Conservation (phyloP, 2,113 vertebrate genomes). For the Bungarus multicinctus region DNA sequence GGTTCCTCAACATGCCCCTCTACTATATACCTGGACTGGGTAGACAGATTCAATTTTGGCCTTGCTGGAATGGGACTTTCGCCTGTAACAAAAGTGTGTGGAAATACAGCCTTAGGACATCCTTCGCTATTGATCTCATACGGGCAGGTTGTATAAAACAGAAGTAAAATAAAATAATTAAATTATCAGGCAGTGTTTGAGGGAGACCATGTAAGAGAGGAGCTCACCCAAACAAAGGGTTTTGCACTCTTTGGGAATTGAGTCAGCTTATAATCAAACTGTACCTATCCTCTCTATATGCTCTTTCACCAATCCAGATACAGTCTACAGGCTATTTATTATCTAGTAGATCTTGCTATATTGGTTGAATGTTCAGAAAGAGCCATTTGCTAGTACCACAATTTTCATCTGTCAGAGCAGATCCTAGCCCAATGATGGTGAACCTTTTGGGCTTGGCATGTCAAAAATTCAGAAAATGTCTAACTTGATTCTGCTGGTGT, state of each 20-base stretch:
- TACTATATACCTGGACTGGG: not conserved
- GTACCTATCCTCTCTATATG: not conserved
- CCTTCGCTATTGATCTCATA: not conserved
- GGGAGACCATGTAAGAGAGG: not conserved
- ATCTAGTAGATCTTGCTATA: not conserved
- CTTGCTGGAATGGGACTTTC: not conserved
- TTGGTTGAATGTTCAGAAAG: not conserved
- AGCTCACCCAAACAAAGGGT: too few species aligned
- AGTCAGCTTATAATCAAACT: not conserved
- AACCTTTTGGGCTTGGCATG: not conserved
- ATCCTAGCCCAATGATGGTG: not conserved
- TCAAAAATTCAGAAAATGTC: not conserved
- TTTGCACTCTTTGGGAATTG: not conserved
- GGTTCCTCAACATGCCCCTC: not conserved
- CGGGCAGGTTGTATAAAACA: not conserved
- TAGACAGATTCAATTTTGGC: not conserved
- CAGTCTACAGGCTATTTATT: not conserved
- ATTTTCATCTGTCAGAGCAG: not conserved
- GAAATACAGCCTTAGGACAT: not conserved
- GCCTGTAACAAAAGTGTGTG: not conserved
- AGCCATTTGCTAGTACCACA: not conserved
- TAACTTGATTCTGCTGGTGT: not conserved
- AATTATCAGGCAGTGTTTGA: not conserved
- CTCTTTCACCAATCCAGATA: not conserved
- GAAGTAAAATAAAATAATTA: not conserved